A percentile compares a stretch with the other conserved stretches of the same genome.
These are phyloP conservation scores for Imbricaverruca yamaguchii DNA, from an alignment of 2,888 invertebrate genomes.

Conservation along the genomic window DNA sequence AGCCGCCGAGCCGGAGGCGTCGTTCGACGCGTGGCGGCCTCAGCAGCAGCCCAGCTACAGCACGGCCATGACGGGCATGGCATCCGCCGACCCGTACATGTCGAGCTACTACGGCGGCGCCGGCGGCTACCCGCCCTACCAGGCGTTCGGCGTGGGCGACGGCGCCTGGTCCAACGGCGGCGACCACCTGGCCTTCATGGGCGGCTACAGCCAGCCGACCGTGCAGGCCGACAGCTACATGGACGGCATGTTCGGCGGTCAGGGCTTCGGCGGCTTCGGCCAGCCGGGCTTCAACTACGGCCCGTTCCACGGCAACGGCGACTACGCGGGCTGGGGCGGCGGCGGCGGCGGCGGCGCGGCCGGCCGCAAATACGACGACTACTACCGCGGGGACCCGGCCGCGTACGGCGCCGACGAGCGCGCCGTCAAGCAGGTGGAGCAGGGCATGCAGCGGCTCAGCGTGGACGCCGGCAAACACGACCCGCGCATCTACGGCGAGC, in stretches of 20 bases:
- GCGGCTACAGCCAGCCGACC: conserved; percentile 70
- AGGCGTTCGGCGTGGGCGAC: conserved; percentile 85
- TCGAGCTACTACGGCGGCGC: conserved; percentile 52
- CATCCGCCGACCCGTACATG: conserved; percentile 59
- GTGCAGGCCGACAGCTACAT: conserved; percentile 58
- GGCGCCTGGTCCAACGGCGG: conserved; percentile 87
- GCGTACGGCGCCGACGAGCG: conserved; percentile 26
- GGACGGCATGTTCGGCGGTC: conserved; percentile 39
- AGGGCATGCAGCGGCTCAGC: conserved; percentile 66
- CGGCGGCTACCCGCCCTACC: conserved; percentile 61
- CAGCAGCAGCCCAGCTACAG: conserved; percentile 37
- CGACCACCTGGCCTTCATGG: conserved; percentile 53
- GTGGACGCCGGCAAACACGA: conserved; percentile 39
- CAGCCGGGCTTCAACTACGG: conserved; percentile 25
- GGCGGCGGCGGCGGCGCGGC: too few species aligned
- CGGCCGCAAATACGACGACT: conserved; percentile 19
- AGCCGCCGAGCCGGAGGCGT: background rate
- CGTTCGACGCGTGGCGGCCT: background rate
- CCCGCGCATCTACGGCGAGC: conserved; percentile 23
- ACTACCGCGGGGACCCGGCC: conserved; percentile 15
- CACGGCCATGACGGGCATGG: conserved; percentile 49
- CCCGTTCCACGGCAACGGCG: conserved; percentile 39
- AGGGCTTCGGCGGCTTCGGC: conserved; percentile 46
- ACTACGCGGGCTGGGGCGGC: conserved; percentile 74
- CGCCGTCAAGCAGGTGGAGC: conserved; percentile 64